Percentiles rank a stretch among this genome's conserved stretches.
Evolutionary conservation across 1,140 invertebrate species (phyloP).

Genomic region (Calephelis virginiensis): DNA sequence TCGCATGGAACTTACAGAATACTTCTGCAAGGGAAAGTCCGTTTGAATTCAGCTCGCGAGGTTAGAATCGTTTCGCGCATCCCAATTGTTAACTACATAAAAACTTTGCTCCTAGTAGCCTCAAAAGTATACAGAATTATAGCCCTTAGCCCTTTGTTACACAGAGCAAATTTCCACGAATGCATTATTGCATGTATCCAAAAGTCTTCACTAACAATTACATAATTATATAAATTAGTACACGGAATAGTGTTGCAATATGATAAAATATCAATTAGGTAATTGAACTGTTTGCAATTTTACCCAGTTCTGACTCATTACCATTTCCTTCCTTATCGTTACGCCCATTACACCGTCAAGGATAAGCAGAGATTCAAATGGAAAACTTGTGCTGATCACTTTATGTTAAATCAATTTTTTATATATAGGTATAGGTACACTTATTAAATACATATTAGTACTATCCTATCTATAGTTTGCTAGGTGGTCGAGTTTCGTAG

Average conservation of each 20-base stretch:
- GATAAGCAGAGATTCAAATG: too few relatives aligned
- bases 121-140: neutral
- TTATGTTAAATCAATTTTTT: too few relatives aligned
- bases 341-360: too few relatives aligned
- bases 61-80: slow-evolving; percentile 45
- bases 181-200: slow-evolving; percentile 3
- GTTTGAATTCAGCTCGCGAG: slow-evolving; percentile 59
- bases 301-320: slow-evolving; percentile 6
- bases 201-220: slow-evolving; percentile 35
- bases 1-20: slow-evolving; percentile 37
- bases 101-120: slow-evolving; percentile 22
- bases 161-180: slow-evolving; percentile 11
- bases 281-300: slow-evolving; percentile 2
- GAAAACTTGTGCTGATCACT: too few relatives aligned
- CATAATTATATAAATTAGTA: slow-evolving; percentile 27
- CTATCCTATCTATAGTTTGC: too few relatives aligned
- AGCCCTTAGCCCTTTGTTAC: neutral
- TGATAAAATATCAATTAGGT: neutral
- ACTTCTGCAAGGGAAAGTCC: slow-evolving; percentile 50
- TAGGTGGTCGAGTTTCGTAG: too few relatives aligned
- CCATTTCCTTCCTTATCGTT: too few relatives aligned
- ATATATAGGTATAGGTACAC: too few relatives aligned
- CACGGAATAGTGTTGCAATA: slow-evolving; percentile 34
- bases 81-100: slow-evolving; percentile 41
- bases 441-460: too few relatives aligned